Conservation (phyloP, 1,140 invertebrate species). For the Globodera ellingtonae region DNA sequence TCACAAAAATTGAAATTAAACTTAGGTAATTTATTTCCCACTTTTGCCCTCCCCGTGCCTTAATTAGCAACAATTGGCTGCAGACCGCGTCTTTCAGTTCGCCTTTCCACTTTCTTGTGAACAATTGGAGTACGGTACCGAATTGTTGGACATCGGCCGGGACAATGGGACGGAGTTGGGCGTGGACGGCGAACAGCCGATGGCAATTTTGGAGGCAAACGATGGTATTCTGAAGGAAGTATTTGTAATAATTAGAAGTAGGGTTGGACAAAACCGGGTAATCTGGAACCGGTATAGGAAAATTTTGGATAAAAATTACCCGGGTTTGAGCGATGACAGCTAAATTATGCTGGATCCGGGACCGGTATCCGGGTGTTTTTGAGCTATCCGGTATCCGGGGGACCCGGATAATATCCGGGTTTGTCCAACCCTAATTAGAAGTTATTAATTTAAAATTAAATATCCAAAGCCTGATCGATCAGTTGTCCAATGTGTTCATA, state of each 20-base stretch:
- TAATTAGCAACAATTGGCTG: conserved; percentile 24
- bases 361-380: too few species aligned
- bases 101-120: neutral
- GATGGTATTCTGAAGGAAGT: neutral
- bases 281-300: too few species aligned
- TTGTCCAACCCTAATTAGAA: too few species aligned
- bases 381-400: too few species aligned
- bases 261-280: too few species aligned
- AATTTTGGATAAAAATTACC: too few species aligned
- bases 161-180: conserved; percentile 10
- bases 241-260: neutral
- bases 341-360: too few species aligned
- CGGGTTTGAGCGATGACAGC: too few species aligned
- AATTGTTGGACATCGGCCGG: conserved; percentile 1
- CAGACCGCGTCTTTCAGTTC: conserved; percentile 23
- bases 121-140: neutral
- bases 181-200: conserved; percentile 8
- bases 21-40: neutral
- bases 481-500: neutral
- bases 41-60: conserved; percentile 14
- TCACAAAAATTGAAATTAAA: neutral
- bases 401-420: too few species aligned
- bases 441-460: neutral
- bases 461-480: neutral
- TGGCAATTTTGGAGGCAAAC: neutral